Base-by-base conservation (phyloP, 64 coral and sea anemone genomes). In the Montipora sp. region DNA sequence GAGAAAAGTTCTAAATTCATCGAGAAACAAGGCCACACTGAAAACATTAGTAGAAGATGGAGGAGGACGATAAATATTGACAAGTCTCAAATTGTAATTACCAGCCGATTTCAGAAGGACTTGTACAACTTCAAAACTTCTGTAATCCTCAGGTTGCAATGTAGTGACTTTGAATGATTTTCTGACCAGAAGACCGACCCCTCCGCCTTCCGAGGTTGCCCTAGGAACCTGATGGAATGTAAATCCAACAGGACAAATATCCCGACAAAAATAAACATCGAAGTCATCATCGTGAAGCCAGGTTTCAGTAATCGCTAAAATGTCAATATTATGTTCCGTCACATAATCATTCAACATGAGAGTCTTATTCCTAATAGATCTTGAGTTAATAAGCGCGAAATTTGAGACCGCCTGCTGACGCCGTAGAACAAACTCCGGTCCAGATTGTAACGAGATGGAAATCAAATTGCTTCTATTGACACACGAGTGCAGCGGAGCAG, bases 231-330 rank as follows among this genome's bases (percentile, higher is more conserved):
- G 83, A 70, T 87, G 44, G 36, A 73, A 27, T 68, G 45, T 87
- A 68, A 71, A 87, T 73, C 83, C 83, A 16, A 24, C 23, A 44
- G 59, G 10, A 48, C 83, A 24, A 87, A 72, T 73, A 66, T 87
- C 83, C 11, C 60, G 65, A 69, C 63, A 72, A 47, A 60, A 87
- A 43, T 23, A 87, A 71, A 60, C 61, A 43, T 87, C 43, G 13
- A 59, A 71, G 19, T 70, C 59, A 69, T 70, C 45, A 23, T 46
- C 24, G 24, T 24, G 24, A 68, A 87, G 58, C 83, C 83, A 87
- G 50, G 83, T 87, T 48, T 87, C 83, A 47, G 83, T 87, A 45
- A 87, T 87, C 51, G 83, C 23, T 65, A 65, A 16, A 65, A 65
- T 65, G 60, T 65, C 60, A 65, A 65, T 65, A 65, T 65, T 65